A percentile compares a stretch with the other conserved stretches of the same genome.
Conservation (phyloP, 2,113 vertebrate species). For the Rhabdomys dilectus region DNA sequence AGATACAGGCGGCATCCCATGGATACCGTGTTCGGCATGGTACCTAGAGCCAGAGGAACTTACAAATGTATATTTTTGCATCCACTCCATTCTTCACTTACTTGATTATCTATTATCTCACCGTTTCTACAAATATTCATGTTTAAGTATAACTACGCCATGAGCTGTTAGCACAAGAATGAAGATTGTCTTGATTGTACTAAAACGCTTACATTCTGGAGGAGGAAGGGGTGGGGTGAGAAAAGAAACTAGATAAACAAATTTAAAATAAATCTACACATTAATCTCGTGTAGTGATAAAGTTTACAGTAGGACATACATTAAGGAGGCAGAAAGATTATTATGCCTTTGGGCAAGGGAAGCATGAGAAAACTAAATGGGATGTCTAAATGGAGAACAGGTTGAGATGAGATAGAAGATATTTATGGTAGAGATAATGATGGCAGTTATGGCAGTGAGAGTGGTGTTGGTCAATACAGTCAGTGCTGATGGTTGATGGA, state of each 20-base stretch:
- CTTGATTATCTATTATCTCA: neutral
- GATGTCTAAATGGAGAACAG: neutral
- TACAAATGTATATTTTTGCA: neutral
- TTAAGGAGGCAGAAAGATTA: neutral
- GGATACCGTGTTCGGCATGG: neutral
- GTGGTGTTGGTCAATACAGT: neutral
- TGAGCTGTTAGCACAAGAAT: neutral
- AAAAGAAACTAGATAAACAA: neutral
- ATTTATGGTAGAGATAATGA: neutral
- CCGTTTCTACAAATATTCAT: neutral
- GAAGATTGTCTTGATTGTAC: neutral
- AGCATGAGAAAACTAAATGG: neutral
- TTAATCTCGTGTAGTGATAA: neutral
- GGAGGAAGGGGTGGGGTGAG: neutral
- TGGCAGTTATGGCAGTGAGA: neutral
- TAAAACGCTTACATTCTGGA: neutral
- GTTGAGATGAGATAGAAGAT: neutral
- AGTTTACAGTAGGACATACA: neutral
- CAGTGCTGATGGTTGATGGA: neutral
- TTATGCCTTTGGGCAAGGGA: neutral
- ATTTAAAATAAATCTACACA: neutral
- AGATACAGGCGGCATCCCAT: neutral
- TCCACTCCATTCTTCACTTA: neutral
- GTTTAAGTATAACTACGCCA: neutral
- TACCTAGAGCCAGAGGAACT: neutral